Base-by-base conservation (phyloP, 2,888 invertebrate genomes). In the Ormyrus labotus region DNA sequence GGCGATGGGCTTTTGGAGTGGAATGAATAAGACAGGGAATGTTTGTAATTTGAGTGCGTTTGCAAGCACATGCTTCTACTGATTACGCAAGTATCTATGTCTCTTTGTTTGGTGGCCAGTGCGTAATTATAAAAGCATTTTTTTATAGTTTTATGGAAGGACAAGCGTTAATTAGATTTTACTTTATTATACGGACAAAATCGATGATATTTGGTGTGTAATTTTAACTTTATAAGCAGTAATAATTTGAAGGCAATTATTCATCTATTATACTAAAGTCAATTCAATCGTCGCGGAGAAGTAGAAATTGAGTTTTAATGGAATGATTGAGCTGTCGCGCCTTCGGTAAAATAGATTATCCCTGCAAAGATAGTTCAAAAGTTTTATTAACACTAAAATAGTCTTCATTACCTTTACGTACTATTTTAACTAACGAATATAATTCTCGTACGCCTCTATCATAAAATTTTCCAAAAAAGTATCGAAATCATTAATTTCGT, bases 201-300 rank as follows among this genome's bases (percentile, higher is more conserved):
- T 34, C 34, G 4, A 34, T 34, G 34, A 34, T 34, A 34, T 34
- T 34, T 34, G 9, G 11, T 9, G 1, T 57, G 9, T 58, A 48
- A 65, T 57, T 34, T 57, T 13, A 69, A 67, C 51, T 9, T 67
- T 48, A 6, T 65, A 11, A 64, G 55, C 55, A 13, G 57, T 6
- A 5, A 34, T 9, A 34, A n/a, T 53, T 48, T 11, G n/a, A 19
- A 45, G 72, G 11, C 47, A n/a, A 74, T 74, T 65, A 74, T 74
- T 74, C 55, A 47, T 5, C 65, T 58, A 67, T 65, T 55, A 34
- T n/a, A 34, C 19, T 48, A 48, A 73, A 73, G 57, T 48, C 6
- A 73, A 8, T 73, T 73, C 64, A 64, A 73, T 73, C 10, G 19
- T 34, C 48, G 47, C 11, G 10, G 11, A 2, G 48, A 55, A 57